Base-by-base conservation (phyloP, 2,888 invertebrate genomes). In the Aricia artaxerxes region DNA sequence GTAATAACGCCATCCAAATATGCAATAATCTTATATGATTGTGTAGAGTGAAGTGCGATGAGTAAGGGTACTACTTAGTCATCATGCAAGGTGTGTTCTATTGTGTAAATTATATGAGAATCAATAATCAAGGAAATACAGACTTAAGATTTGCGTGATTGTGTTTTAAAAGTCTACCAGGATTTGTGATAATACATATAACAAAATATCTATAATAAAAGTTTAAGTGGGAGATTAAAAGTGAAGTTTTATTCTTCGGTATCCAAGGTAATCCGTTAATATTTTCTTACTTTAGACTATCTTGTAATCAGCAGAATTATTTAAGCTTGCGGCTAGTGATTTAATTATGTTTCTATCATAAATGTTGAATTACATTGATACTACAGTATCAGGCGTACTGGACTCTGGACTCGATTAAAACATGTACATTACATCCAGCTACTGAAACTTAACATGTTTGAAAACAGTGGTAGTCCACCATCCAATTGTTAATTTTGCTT, bases 171-270 rank as follows among this genome's bases (percentile, higher is more conserved):
- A 95, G 95, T 96, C 96, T 96, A 96, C 96, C 96, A 96, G 95
- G 96, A 96, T 96, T 96, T 96, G 96, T 96, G 96, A 96, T 96
- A 96, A 96, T 95, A 95, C 95, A 95, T 96, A 96, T 96, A 96
- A 96, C 96, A 95, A 96, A 94, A 91, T 95, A 94, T 93, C 92
- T 94, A 93, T 94, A 95, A 94, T 94, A 94, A 94, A 95, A 94
- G 94, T 94, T 94, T 94, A 94, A 94, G 94, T 94, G 94, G 94
- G 94, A 94, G 94, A 93, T 93, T 91, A 92, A 69, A 86, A 90
- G 91, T 92, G 94, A 91, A 92, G 94, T 95, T 95, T 95, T 94
- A 94, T 95, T 95, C 90, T 85, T 85, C 88, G 86, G 88, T 86
- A 81, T 81, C 82, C 78, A 88, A 93, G 93, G 93, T 93, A 93